Base-by-base conservation (phyloP, 2,888 invertebrate genomes). In the Plebejus argus region DNA sequence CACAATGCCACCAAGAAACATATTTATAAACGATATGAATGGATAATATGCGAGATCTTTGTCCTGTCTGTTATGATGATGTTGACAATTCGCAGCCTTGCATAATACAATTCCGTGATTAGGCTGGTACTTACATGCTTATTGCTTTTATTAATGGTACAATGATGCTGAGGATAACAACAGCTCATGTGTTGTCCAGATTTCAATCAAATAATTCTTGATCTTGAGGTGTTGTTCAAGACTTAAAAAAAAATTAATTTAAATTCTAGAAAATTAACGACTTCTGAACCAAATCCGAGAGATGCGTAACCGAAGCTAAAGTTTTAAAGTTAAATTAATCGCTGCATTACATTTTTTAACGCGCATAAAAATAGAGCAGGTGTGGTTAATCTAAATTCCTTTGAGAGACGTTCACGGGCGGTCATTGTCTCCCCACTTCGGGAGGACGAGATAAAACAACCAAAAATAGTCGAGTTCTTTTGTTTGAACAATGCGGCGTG, bases 21-120 rank as follows among this genome's bases (percentile, higher is more conserved):
- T 81, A 91, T 92, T 92, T 90, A 92, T 92, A 92, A 91, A 90
- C 89, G 91, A 93, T 93, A 90, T 92, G 92, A 93, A 92, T 91
- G 92, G 91, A 90, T 93, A 92, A 91, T 93, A 89, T 88, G 88
- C 86, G 86, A 85, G 83, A 83, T 83, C 82, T 87, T 91, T 90
- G 88, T 89, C 82, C 80, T 82, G 78, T 74, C 39, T 71, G 74
- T 74, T 74, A 74, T 74, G 77, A 79, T 79, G 79, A 79, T 79
- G 79, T 53, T 61, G 79, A 78, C 78, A 79, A 77, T 79, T 80
- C 78, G 78, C 77, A 79, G 81, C 82, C 81, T 81, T 81, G 81
- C 39, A 75, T 81, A 79, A 82, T 78, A 82, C 81, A 82, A 82
- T 81, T 45, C 58, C 28, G 56, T 39, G 72, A 45, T 72, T 53